Conservation (phyloP, 1,140 invertebrate species). For the Bombus superbus region DNA sequence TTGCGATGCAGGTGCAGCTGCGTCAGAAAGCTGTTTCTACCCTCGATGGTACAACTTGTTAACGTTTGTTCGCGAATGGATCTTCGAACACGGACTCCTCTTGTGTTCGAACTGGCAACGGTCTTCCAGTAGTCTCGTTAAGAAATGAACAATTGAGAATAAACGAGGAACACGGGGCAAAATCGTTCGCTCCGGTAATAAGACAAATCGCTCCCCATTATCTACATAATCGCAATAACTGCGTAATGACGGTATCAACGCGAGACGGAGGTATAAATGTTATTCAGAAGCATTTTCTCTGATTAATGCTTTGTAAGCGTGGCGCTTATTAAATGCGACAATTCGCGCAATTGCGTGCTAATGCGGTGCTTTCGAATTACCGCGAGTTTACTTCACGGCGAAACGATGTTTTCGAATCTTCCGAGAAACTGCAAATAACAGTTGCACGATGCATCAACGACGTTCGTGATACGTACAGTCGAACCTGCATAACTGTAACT, state of each 20-base stretch:
- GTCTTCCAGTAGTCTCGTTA: background rate
- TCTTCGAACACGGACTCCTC: background rate
- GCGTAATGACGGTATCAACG: constrained; percentile 49
- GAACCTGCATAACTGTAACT: too few species aligned
- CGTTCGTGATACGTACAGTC: too few species aligned
- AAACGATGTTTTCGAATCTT: background rate
- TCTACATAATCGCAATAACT: constrained; percentile 56
- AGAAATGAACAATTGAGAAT: constrained; percentile 27
- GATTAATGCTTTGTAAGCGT: constrained; percentile 17
- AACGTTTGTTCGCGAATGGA: constrained; percentile 4
- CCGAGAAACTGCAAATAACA: background rate
- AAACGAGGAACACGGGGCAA: constrained; percentile 1
- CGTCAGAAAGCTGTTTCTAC: background rate
- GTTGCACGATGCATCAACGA: background rate
- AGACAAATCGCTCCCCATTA: constrained; percentile 54
- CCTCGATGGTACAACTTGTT: background rate
- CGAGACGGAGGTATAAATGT: constrained; percentile 3
- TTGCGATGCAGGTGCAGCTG: constrained; percentile 19
- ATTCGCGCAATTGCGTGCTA: background rate
- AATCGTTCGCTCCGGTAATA: constrained; percentile 47
- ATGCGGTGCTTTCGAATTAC: background rate
- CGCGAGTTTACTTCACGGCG: too few species aligned
- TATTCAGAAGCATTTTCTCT: background rate
- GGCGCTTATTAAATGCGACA: background rate
- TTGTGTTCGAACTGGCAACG: background rate